Evolutionary conservation across 2,888 invertebrate species (phyloP), one percentile per base, ranked within the genome.

Genomic region (Syrista parreyssii): DNA sequence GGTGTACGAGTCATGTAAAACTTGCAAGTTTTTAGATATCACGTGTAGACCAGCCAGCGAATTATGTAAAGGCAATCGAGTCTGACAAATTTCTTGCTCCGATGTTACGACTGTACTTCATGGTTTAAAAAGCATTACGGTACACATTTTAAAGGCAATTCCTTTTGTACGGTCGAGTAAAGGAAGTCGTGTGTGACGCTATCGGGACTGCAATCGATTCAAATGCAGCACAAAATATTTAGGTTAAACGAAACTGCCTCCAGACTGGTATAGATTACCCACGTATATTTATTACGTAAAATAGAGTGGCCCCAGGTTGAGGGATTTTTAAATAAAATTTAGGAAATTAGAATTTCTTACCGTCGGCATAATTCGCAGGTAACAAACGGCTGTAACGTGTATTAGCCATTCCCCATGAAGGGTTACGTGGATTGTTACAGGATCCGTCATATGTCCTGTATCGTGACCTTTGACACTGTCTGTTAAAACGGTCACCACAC

Each of bases 401-500:
- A 86, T 96, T 95, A 0, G 97, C 94, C 75, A 94, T 93, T 23
- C 99, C 99, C 94, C 96, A 95, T 11, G 94, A 93, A 0, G 98
- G 97, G 84, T 96, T 94, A 79, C 94, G 92, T 75, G 96, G 91
- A 91, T 99, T 99, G 91, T 99, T 99, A 90, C 99, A 99, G 1
- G 97, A 95, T 0, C 99, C 99, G 90, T 99, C 99, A 81, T 96
- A 94, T 0, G 96, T 94, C 73, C 96, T 93, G 91, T 97, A 98
- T 75, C 94, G 94, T 0, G 93, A 92, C 55, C 93, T 92, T 15
- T 91, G 86, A 82, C 94, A 94, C 80, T 40, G 77, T 55, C 74
- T 75, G 4, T 75, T 40, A 30, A 76, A 85, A 11, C 68, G 68
- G 72, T 85, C 85, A 3, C 87, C 86, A 33, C 88, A 88, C 0